Base-by-base conservation (phyloP, 1,140 invertebrate genomes). In the Oppia nitens region DNA sequence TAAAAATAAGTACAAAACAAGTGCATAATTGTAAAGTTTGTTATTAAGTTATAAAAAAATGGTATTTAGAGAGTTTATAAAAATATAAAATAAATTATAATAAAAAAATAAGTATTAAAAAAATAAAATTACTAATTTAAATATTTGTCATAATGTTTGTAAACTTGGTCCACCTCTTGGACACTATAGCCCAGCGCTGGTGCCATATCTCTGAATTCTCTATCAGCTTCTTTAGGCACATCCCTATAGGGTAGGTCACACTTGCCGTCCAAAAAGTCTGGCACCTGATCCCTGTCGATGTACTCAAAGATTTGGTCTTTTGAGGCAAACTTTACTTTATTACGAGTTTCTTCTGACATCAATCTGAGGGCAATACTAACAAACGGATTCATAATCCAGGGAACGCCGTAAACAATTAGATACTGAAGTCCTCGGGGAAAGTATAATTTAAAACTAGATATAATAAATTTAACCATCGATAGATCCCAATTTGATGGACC, bases 391-490 rank as follows among this genome's bases (percentile, higher is more conserved):
- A 60, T 20, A 47, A 60, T 45, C 53, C 53, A 55, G 3, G 59
- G 59, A 26, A 60, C 53, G n/a, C 53, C 53, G n/a, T 50, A 55
- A 2, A 60, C 20, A 9, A 55, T 40, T 32, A 12, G 3, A n/a
- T 48, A 29, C 6, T 1, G 2, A 17, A 53, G 17, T 20, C 57
- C 57, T 17, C 51, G 48, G 14, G 62, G 62, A 54, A 52, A 63
- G 40, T 53, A 49, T n/a, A 25, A 58, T 3, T 48, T 59, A 17
- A 62, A 32, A 11, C 56, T 61, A 26, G 20, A 14, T 29, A 63
- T 47, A 11, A 61, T 17, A 40, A 63, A 63, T 47, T 40, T 28
- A 12, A 63, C 27, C 60, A 61, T 60, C n/a, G 58, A 55, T 17
- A 63, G 6, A 50, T 63, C 62, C 3, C 47, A 29, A 29, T 61